Evolutionary conservation across 2,888 invertebrate genomes (phyloP).

Genomic region (Eurytoma californica): DNA sequence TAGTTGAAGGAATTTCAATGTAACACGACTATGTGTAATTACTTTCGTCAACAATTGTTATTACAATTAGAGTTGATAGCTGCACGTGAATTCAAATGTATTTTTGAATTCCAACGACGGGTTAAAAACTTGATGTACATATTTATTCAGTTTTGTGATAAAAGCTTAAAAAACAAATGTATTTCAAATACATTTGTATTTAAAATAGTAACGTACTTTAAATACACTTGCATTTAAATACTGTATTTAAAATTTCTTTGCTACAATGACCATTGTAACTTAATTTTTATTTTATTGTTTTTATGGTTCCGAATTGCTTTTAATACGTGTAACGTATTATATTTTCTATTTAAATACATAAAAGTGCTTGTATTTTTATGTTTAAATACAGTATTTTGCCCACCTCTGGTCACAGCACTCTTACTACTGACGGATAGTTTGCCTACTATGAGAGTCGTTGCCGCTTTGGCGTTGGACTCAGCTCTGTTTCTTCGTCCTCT

Average conservation of each 20-base stretch:
- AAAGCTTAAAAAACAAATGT: slow-evolving; percentile 56
- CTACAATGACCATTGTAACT: slow-evolving; percentile 59
- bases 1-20: slow-evolving; percentile 47
- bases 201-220: slow-evolving; percentile 56
- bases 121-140: slow-evolving; percentile 54
- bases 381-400: slow-evolving; percentile 57
- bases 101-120: slow-evolving; percentile 40
- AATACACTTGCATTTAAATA: slow-evolving; percentile 57
- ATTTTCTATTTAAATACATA: slow-evolving; percentile 55
- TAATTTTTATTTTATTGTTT: slow-evolving; percentile 42
- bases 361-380: slow-evolving; percentile 53
- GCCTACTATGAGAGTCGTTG: slow-evolving; percentile 85
- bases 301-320: slow-evolving; percentile 44
- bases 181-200: slow-evolving; percentile 57
- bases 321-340: slow-evolving; percentile 55
- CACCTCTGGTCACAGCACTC: slow-evolving; percentile 65
- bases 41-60: slow-evolving; percentile 50
- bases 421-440: slow-evolving; percentile 65
- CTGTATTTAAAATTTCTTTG: slow-evolving; percentile 55
- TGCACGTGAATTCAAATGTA: slow-evolving; percentile 46
- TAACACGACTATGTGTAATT: slow-evolving; percentile 47
- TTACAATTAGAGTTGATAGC: slow-evolving; percentile 51
- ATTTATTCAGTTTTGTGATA: slow-evolving; percentile 44
- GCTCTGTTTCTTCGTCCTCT: slow-evolving; percentile 86
- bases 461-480: slow-evolving; percentile 82